phyloP scores from a whole-genome alignment of 2,113 vertebrate species.

The Phoenicopterus ruber region DNA sequence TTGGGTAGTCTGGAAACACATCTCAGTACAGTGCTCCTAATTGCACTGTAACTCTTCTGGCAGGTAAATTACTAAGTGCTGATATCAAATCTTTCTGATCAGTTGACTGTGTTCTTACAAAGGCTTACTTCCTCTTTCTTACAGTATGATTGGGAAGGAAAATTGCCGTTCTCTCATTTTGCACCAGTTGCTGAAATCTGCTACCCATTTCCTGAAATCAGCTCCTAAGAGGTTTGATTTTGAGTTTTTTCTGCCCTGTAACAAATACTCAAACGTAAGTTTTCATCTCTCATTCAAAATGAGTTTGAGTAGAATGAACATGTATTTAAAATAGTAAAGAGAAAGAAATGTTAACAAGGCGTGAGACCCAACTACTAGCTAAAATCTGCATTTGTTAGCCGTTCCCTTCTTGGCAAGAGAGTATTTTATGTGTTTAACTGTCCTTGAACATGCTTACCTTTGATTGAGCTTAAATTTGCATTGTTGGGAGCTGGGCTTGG shows the following conservation, averaged over 20 bases:
- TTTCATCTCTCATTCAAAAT: not conserved
- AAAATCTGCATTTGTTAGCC: not conserved
- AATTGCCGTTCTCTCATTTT: not conserved
- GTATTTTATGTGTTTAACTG: not conserved
- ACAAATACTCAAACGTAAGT: not conserved
- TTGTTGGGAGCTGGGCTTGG: not conserved
- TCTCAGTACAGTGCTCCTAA: not conserved
- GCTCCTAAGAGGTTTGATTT: not conserved
- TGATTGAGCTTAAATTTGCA: not conserved
- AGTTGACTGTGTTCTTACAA: not conserved
- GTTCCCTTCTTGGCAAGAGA: not conserved
- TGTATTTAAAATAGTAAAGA: not conserved
- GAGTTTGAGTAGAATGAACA: not conserved
- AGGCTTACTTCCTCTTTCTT: not conserved
- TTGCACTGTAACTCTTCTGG: not conserved
- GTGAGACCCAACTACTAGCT: not conserved
- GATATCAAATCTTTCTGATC: not conserved
- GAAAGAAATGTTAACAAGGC: not conserved
- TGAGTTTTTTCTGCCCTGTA: not conserved
- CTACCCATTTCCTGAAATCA: not conserved
- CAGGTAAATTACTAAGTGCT: not conserved
- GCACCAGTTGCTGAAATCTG: not conserved
- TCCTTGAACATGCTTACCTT: not conserved
- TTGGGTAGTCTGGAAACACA: not conserved
- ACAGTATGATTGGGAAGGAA: not conserved